A percentile compares a stretch with the other conserved stretches of the same genome.
These are phyloP conservation scores for Aurelia aurita complex sp. Pacific DNA, from an alignment of 30 jellyfish, hydroid and myxozoan species.

Conservation along the genomic window DNA sequence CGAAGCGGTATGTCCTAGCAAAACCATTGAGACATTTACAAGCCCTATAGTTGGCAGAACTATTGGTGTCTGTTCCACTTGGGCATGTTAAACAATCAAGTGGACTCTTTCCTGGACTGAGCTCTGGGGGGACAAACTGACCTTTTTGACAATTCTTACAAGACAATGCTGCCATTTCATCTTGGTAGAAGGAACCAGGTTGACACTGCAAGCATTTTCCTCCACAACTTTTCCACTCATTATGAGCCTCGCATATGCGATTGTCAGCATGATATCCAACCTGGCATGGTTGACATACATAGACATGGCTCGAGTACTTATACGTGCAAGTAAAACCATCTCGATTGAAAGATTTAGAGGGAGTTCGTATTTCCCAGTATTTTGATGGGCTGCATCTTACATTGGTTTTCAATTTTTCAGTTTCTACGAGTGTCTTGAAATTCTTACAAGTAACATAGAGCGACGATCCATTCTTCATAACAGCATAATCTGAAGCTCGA, in stretches of 20 bases:
- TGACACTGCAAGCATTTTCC: constrained; percentile 40
- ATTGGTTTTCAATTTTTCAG: background rate
- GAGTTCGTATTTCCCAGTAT: background rate
- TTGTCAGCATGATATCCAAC: constrained; percentile 1
- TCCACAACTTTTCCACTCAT: background rate
- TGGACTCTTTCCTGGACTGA: constrained; percentile 50
- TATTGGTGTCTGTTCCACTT: constrained; percentile 41
- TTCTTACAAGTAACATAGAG: constrained; percentile 22
- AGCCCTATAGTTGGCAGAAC: constrained; percentile 45
- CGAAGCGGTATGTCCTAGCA: constrained; percentile 57
- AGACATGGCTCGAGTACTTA: background rate
- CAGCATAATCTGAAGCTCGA: background rate
- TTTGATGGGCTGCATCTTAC: constrained; percentile 38
- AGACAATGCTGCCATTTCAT: constrained; percentile 16
- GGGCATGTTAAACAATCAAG: constrained; percentile 69
- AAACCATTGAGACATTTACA: constrained; percentile 51
- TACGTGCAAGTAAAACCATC: constrained; percentile 43
- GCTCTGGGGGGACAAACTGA: constrained; percentile 46
- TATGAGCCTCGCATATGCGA: too few relatives aligned
- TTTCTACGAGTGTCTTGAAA: background rate
- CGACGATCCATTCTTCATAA: constrained; percentile 7
- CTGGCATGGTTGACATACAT: constrained; percentile 46
- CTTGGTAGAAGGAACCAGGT: constrained; percentile 58
- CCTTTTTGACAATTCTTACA: constrained; percentile 57
- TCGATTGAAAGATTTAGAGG: background rate